These are phyloP conservation scores for Aplysia californica DNA, from an alignment of 1,140 invertebrate genomes.

Conservation along the genomic window DNA sequence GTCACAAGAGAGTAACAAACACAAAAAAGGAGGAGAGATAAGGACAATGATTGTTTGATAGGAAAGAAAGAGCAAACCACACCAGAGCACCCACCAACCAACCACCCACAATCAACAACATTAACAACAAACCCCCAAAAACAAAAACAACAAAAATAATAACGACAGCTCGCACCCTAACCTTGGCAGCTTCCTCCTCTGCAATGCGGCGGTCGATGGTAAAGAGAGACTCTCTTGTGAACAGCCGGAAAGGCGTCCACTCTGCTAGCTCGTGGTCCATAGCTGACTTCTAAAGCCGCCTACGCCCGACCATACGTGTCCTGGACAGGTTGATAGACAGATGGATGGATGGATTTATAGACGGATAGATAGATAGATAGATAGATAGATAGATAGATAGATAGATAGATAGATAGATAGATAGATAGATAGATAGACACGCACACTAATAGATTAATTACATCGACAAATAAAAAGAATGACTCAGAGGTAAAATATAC, in stretches of 20 bases:
- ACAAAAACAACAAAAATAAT: conserved; percentile 27
- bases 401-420: conserved; percentile 21
- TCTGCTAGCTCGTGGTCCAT: conserved; percentile 42
- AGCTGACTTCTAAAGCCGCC: not conserved
- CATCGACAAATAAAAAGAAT: not conserved
- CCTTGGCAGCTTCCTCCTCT: conserved; percentile 50
- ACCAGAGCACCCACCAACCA: no score
- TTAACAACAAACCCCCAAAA: no score
- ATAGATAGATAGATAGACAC: conserved; percentile 18
- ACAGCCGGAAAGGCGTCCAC: conserved; percentile 83
- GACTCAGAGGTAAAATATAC: conserved; percentile 3
- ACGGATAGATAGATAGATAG: not conserved
- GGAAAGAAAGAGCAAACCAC: no score
- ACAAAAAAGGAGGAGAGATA: no score
- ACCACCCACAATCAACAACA: no score
- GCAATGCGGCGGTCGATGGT: conserved; percentile 82
- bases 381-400: not conserved
- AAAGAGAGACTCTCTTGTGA: conserved; percentile 95
- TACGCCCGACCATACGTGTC: conserved; percentile 12
- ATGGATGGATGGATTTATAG: not conserved
- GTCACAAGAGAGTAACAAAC: no score
- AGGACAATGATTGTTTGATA: no score
- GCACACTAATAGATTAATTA: not conserved
- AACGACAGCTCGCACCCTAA: no score
- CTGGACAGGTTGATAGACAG: conserved; percentile 3